These are phyloP conservation scores for Oxyura jamaicensis DNA, from an alignment of 2,113 vertebrate genomes.

Conservation along the genomic window DNA sequence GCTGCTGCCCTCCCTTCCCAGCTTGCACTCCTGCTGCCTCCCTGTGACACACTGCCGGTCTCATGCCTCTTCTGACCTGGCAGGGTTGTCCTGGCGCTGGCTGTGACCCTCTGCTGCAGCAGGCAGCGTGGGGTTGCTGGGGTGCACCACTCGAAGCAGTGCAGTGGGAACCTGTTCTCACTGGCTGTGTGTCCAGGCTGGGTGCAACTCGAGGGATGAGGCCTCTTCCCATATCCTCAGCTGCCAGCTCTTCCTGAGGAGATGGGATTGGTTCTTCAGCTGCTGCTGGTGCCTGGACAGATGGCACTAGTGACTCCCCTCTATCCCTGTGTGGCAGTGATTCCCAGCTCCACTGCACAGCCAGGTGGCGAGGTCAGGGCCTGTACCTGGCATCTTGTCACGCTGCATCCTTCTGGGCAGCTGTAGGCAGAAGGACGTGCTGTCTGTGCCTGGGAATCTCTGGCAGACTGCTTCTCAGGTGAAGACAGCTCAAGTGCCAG, in stretches of 20 bases:
- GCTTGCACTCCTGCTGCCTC: background rate
- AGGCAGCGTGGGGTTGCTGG: background rate
- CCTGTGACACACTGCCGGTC: fast-evolving
- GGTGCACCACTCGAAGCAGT: background rate
- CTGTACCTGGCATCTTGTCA: background rate
- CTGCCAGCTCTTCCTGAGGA: background rate
- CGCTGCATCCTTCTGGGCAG: background rate
- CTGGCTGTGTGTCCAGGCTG: background rate
- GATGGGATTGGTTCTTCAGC: background rate
- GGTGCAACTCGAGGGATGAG: background rate
- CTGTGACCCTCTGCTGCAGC: background rate
- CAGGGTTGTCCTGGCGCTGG: background rate
- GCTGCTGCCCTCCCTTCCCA: fast-evolving
- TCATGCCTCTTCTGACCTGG: fast-evolving
- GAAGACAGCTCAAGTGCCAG: fast-evolving
- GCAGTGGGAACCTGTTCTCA: fast-evolving
- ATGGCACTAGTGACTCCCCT: background rate
- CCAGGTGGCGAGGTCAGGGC: background rate
- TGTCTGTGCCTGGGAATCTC: background rate
- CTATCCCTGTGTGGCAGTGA: background rate
- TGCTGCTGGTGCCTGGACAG: background rate
- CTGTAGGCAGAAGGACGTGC: background rate
- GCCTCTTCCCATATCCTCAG: background rate
- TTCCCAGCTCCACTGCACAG: background rate
- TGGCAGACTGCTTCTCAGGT: background rate